A percentile compares a stretch with the other conserved stretches of the same genome.
Evolutionary conservation across 2,113 vertebrate genomes (phyloP).

Genomic region (Serilophus lunatus): DNA sequence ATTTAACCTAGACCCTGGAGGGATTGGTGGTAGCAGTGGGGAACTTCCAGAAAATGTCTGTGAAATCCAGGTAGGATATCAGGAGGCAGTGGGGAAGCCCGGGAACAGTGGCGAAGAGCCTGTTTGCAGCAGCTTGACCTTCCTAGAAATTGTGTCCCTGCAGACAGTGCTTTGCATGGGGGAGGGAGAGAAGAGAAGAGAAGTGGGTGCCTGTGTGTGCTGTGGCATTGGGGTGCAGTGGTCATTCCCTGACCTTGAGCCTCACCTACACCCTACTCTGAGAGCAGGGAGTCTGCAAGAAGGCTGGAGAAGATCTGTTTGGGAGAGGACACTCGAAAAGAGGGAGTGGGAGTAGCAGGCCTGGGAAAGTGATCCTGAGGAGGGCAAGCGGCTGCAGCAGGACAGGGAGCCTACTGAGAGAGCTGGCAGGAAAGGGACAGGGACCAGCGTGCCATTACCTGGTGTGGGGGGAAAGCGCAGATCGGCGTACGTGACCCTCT

Average conservation of each 20-base stretch:
- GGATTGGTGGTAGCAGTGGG: background rate
- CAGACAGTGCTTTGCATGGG: rapidly evolving
- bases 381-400: background rate
- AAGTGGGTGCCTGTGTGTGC: rapidly evolving
- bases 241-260: background rate
- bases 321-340: background rate
- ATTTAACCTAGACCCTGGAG: rapidly evolving
- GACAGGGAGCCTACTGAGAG: background rate
- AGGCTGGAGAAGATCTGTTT: background rate
- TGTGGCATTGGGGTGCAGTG: background rate
- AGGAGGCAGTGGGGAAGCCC: background rate
- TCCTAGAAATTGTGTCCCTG: background rate
- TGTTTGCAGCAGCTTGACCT: rapidly evolving
- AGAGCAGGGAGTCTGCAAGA: background rate
- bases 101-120: background rate
- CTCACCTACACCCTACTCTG: rapidly evolving
- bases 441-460: background rate
- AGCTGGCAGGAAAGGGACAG: background rate
- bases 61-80: background rate
- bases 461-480: background rate
- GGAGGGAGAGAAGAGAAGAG: background rate
- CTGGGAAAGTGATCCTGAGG: background rate
- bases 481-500: background rate
- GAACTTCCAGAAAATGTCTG: background rate
- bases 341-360: rapidly evolving